These are phyloP conservation scores for Endotricha flammealis DNA, from an alignment of 2,888 invertebrate genomes.

Conservation along the genomic window DNA sequence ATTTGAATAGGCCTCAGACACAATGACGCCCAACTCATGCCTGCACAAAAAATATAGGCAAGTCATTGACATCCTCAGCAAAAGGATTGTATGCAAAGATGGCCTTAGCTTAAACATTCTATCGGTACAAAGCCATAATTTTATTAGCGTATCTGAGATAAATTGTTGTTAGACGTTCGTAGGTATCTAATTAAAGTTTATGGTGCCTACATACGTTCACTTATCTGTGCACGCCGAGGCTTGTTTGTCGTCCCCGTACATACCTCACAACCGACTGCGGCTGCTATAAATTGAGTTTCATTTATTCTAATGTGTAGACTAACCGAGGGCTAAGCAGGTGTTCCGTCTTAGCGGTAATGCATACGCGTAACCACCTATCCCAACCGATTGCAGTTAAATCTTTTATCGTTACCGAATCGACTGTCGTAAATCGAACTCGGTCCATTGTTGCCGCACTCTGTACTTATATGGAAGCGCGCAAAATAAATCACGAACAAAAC, in stretches of 20 bases:
- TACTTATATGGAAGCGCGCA: conserved; percentile 72
- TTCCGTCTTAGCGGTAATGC: conserved; percentile 33
- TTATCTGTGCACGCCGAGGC: conserved; percentile 30
- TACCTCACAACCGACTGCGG: neutral
- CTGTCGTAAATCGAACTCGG: conserved; percentile 67
- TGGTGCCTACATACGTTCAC: conserved; percentile 39
- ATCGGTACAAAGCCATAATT: conserved; percentile 5
- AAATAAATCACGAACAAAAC: conserved; percentile 75
- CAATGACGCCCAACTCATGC: no score
- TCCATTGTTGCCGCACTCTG: conserved; percentile 68
- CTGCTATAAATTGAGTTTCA: neutral
- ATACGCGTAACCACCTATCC: conserved; percentile 29
- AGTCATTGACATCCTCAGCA: conserved; percentile 5
- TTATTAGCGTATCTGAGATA: conserved; percentile 9
- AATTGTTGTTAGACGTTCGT: conserved; percentile 29
- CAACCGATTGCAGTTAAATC: conserved; percentile 47
- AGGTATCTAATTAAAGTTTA: conserved; percentile 48
- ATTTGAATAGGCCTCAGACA: no score
- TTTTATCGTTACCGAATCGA: conserved; percentile 74
- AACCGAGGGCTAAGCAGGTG: neutral
- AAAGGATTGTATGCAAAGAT: neutral
- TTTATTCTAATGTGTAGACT: neutral
- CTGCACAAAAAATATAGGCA: neutral
- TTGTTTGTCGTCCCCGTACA: conserved; percentile 3
- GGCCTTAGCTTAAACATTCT: conserved; percentile 4